Evolutionary conservation across 2,113 vertebrate species (phyloP).

Genomic region (Genyomyrus donnyi): DNA sequence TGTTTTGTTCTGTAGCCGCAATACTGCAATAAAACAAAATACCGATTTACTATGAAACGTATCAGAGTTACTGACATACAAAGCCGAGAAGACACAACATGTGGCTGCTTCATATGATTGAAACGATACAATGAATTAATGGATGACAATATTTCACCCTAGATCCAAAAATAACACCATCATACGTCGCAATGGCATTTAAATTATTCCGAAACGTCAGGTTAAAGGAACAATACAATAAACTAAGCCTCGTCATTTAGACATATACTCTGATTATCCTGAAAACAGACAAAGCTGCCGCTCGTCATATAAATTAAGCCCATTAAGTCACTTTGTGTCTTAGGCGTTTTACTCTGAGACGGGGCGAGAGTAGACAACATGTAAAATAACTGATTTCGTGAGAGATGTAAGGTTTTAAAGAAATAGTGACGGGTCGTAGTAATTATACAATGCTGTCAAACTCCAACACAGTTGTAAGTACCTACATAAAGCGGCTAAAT

Average conservation of each 20-base stretch:
- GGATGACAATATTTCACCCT: background rate
- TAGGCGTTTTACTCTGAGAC: background rate
- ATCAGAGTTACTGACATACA: background rate
- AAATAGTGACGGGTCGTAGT: background rate
- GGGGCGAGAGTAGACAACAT: background rate
- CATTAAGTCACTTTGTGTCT: background rate
- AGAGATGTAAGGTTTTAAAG: background rate
- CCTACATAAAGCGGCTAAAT: background rate
- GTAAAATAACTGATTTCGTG: background rate
- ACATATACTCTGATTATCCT: background rate
- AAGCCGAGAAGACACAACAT: background rate
- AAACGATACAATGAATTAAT: background rate
- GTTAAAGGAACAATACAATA: background rate
- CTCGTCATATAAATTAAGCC: background rate
- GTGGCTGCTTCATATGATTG: background rate
- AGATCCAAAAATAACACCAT: background rate
- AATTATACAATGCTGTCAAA: conserved; percentile 31
- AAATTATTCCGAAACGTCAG: background rate
- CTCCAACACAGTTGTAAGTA: conserved; percentile 36
- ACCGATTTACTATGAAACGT: background rate
- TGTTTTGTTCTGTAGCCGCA: background rate
- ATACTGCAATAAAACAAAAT: background rate
- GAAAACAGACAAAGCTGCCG: background rate
- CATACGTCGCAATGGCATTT: background rate
- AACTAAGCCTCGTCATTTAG: background rate